Conservation (phyloP, 2,888 invertebrate genomes). For the Rambutsinella grinnellia region DNA sequence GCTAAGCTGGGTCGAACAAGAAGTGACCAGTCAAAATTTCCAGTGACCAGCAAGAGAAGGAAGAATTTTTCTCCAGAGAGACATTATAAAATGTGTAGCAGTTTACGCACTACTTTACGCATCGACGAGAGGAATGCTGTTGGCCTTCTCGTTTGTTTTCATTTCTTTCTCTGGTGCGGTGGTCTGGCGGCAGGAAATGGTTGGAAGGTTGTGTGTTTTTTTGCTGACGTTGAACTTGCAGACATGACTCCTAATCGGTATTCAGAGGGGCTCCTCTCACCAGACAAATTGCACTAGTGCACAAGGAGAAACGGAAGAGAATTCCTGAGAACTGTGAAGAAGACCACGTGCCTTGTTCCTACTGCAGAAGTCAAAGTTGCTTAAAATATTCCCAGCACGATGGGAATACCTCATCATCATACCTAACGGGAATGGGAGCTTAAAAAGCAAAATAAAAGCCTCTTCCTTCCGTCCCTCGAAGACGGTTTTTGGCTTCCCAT, state of each 20-base stretch:
- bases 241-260: neutral
- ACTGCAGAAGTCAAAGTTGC: neutral
- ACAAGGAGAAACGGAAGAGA: conserved; percentile 1
- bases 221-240: conserved; percentile 31
- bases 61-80: neutral
- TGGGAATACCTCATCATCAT: neutral
- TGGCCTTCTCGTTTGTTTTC: neutral
- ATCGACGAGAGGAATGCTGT: neutral
- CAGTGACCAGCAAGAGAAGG: neutral
- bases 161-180: neutral
- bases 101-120: neutral
- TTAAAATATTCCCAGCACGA: neutral
- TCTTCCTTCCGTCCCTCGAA: no score
- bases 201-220: neutral
- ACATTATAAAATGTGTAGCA: neutral
- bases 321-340: conserved; percentile 1
- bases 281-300: neutral
- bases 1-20: conserved; percentile 56
- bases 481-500: neutral
- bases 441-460: neutral
- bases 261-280: neutral
- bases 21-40: neutral
- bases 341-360: conserved; percentile 5
- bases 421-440: neutral
- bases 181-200: neutral